Evolutionary conservation across 2,113 vertebrate species (phyloP), one percentile per base, ranked within the genome.

Genomic region (Oryzias javanicus): DNA sequence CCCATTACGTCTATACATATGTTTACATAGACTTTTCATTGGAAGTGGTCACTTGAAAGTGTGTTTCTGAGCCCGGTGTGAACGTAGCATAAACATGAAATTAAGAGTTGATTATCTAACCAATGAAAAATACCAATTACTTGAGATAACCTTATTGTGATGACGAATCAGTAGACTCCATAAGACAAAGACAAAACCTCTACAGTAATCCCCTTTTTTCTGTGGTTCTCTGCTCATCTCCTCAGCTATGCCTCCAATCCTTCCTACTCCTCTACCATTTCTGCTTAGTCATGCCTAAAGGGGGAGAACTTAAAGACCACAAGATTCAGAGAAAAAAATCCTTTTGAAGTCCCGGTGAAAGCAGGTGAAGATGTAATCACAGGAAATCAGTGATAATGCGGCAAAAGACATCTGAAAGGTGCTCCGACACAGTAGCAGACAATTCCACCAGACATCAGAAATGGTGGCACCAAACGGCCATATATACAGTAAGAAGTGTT

Each of bases 341-440:
- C 50, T 70, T 86, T 78, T 79, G 74, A 86, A 78, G 71, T 67
- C 54, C 41, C 48, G 54, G 46, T 17, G 57, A 58, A 83, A 75
- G 60, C 50, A 46, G 45, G 69, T 7, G 22, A 14, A 48, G 35
- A 62, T 70, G 49, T 68, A 60, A 76, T 78, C 71, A 57, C 52
- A 76, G 55, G 47, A 49, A 70, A 65, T 44, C 15, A 22, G 54
- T 71, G 74, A 82, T 60, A 75, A 84, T n/a, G 56, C 35, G 45
- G 44, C n/a, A 20, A 42, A 40, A 60, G 16, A 22, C n/a, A 57
- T 58, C 42, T 60, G 3, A 62, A 61, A 61, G 22, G 49, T 5
- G 1, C 14, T 17, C 6, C n/a, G 53, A 56, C 25, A 41, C 45
- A 10, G 15, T 1, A 48, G 55, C 61, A 53, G 42, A 53, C 24